These are phyloP conservation scores for Stomorhina lunata DNA, from an alignment of 2,888 invertebrate genomes.

Conservation along the genomic window DNA sequence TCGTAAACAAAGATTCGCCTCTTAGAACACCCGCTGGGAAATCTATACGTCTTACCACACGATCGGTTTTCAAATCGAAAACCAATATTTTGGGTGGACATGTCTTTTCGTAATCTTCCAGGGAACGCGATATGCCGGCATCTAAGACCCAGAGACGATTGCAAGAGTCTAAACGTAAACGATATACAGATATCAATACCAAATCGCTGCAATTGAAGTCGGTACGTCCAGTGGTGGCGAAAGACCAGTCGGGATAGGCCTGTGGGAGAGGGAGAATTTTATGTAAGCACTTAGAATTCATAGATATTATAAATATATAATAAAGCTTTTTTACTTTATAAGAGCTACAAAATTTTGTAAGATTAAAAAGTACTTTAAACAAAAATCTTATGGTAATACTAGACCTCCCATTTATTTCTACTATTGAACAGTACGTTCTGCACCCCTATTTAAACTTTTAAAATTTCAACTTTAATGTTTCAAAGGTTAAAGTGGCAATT, in stretches of 20 bases:
- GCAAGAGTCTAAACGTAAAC: slow-evolving; percentile 88
- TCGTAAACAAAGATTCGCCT: slow-evolving; percentile 88
- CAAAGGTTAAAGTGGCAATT: too few relatives aligned
- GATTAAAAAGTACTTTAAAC: too few relatives aligned
- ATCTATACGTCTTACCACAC: slow-evolving; percentile 82
- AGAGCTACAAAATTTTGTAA: too few relatives aligned
- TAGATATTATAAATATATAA: too few relatives aligned
- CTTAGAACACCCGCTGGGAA: slow-evolving; percentile 88
- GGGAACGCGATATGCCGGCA: slow-evolving; percentile 83
- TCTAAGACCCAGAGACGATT: slow-evolving; percentile 91
- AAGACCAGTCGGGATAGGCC: slow-evolving; percentile 89
- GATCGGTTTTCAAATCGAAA: slow-evolving; percentile 88
- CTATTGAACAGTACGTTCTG: too few relatives aligned
- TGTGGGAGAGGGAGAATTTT: slow-evolving; percentile 69
- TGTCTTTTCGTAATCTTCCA: slow-evolving; percentile 83
- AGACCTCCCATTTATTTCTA: too few relatives aligned
- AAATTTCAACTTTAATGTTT: too few relatives aligned
- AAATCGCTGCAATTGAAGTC: slow-evolving; percentile 88
- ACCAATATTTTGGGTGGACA: slow-evolving; percentile 91
- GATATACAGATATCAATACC: slow-evolving; percentile 89
- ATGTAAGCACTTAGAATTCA: too few relatives aligned
- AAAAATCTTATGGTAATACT: too few relatives aligned
- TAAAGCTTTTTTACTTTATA: too few relatives aligned
- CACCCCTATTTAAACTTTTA: too few relatives aligned
- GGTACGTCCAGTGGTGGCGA: slow-evolving; percentile 86